phyloP scores from a whole-genome alignment of 2,797 vertebrate genomes.

The Diglossa cyanea region DNA sequence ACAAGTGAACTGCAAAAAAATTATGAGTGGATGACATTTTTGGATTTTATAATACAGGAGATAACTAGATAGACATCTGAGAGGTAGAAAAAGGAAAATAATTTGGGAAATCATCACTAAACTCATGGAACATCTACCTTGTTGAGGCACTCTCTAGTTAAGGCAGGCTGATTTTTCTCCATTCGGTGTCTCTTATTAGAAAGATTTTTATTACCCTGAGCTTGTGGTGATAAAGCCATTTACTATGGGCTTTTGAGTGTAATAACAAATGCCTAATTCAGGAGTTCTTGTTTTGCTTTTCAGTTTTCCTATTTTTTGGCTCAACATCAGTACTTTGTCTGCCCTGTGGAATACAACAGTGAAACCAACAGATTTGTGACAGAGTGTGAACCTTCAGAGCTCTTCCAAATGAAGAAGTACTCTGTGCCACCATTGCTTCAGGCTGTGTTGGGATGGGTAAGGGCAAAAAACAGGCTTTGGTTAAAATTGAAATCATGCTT shows the following conservation, averaged over 20 bases:
- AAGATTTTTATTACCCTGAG: background rate
- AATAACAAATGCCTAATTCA: background rate
- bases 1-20: background rate
- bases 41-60: background rate
- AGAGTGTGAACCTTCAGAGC: conserved; percentile 88
- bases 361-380: conserved; percentile 90
- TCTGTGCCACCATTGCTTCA: conserved; percentile 82
- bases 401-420: conserved; percentile 91
- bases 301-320: conserved; percentile 90
- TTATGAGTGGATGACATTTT: background rate
- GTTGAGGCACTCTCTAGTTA: background rate
- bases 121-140: background rate
- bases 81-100: background rate
- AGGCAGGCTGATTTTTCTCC: background rate
- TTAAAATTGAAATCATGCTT: background rate
- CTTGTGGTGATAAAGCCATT: background rate
- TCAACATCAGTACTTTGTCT: conserved; percentile 93
- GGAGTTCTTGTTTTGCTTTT: conserved; percentile 15
- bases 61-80: background rate
- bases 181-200: background rate
- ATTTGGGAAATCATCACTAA: background rate
- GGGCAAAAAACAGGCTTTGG: background rate
- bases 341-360: conserved; percentile 91
- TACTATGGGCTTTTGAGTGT: background rate
- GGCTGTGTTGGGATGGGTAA: conserved; percentile 83